Evolutionary conservation across 2,113 vertebrate genomes (phyloP).

Genomic region (Chloroceryle aenea): DNA sequence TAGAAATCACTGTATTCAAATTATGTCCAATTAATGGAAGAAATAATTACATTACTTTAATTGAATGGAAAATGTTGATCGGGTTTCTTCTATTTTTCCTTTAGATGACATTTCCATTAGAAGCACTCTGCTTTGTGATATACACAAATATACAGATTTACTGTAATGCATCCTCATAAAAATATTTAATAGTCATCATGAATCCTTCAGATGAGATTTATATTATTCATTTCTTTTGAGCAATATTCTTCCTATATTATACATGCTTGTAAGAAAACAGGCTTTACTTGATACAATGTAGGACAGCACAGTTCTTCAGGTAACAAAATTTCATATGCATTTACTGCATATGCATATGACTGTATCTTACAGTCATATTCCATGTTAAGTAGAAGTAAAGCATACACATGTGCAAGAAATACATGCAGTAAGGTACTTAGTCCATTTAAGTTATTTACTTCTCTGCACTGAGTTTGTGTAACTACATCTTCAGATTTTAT

Average conservation of each 20-base stretch:
- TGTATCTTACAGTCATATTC: not conserved
- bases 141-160: not conserved
- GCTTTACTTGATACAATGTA: not conserved
- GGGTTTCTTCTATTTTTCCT: not conserved
- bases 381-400: not conserved
- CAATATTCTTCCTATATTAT: not conserved
- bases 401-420: not conserved
- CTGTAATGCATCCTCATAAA: not conserved
- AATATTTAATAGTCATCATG: not conserved
- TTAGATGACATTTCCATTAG: not conserved
- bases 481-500: not conserved
- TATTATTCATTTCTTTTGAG: not conserved
- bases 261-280: not conserved
- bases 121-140: not conserved
- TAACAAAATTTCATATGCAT: not conserved
- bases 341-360: no score
- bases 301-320: not conserved
- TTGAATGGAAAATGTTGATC: constrained; percentile 39
- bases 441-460: not conserved
- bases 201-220: not conserved
- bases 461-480: not conserved
- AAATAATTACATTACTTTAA: constrained; percentile 44
- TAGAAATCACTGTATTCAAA: constrained; percentile 29
- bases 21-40: constrained; percentile 25
- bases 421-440: not conserved